Evolutionary conservation across 2,797 vertebrate genomes (phyloP).

Genomic region (Melopsittacus undulatus): DNA sequence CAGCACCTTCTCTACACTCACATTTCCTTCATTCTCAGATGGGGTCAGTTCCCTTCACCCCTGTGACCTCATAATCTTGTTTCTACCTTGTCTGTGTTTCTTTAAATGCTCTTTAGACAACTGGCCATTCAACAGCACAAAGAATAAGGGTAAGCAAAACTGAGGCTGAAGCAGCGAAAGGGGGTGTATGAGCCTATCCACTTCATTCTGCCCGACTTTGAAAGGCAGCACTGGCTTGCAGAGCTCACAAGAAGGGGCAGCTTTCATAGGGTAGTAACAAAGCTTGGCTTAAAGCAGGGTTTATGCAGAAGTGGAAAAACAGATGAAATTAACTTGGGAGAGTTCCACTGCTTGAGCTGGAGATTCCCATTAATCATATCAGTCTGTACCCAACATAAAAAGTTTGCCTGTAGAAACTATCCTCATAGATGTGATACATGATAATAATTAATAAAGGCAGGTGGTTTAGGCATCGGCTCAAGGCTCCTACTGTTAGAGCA

Average conservation of each 20-base stretch:
- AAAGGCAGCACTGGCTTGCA: not conserved
- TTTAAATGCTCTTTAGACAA: not conserved
- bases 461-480: not conserved
- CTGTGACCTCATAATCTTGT: not conserved
- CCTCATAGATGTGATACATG: not conserved
- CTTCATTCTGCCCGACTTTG: not conserved
- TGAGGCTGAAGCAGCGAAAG: not conserved
- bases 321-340: not conserved
- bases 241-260: not conserved
- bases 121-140: not conserved
- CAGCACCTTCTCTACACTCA: not conserved
- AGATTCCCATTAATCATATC: not conserved
- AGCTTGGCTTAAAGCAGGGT: not conserved
- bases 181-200: fast-evolving
- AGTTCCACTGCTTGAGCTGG: not conserved
- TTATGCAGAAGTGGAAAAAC: not conserved
- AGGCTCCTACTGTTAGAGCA: not conserved
- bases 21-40: not conserved
- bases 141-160: not conserved
- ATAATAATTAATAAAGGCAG: conserved; percentile 31
- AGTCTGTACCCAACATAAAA: not conserved
- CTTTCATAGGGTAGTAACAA: not conserved
- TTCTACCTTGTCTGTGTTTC: not conserved
- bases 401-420: not conserved
- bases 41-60: not conserved